Evolutionary conservation across 2,797 vertebrate species (phyloP).

Genomic region (Anguilla obscura): DNA sequence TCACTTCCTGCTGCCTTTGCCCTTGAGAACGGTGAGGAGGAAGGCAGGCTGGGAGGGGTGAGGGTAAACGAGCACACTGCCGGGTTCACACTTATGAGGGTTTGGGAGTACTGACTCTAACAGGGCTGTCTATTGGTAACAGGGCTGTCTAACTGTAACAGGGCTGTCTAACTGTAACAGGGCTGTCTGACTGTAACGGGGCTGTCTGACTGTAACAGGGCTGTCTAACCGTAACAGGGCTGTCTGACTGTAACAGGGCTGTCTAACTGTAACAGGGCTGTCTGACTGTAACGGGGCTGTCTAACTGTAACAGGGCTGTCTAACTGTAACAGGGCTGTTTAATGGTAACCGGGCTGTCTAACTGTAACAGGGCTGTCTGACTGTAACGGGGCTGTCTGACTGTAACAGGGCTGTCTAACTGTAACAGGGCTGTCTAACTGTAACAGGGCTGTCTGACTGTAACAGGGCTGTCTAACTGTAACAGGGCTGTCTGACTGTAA

Average conservation of each 20-base stretch:
- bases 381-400: not conserved
- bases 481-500: not conserved
- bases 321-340: not conserved
- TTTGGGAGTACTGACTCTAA: not conserved
- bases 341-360: not conserved
- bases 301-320: not conserved
- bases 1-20: conserved; percentile 51
- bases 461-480: too few relatives aligned
- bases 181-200: not conserved
- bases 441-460: too few relatives aligned
- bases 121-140: not conserved
- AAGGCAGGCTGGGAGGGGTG: conserved; percentile 40
- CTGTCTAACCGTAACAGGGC: not conserved
- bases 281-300: not conserved
- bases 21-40: conserved; percentile 63
- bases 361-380: not conserved
- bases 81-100: not conserved
- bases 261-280: not conserved
- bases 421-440: too few relatives aligned
- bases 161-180: not conserved
- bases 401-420: not conserved
- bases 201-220: not conserved
- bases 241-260: not conserved
- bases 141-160: not conserved
- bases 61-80: not conserved